Evolutionary conservation across 2,888 invertebrate species (phyloP).

Genomic region (Timandra comae): DNA sequence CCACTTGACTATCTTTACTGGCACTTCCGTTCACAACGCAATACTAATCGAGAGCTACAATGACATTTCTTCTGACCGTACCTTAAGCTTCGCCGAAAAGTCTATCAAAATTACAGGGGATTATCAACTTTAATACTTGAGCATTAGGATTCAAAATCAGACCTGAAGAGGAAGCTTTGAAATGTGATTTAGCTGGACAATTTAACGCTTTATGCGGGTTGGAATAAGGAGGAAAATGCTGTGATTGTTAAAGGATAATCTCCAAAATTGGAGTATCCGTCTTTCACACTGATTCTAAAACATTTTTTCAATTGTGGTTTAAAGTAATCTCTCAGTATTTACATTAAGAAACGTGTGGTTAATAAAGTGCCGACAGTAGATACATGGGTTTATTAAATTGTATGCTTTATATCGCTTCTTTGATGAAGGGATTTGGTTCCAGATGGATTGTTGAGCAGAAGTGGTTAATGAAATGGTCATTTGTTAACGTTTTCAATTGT

Average conservation of each 20-base stretch:
- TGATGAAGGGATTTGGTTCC: constrained; percentile 5
- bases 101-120: no score
- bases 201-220: no score
- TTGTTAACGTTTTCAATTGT: no score
- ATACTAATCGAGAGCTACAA: constrained; percentile 51
- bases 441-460: constrained; percentile 2
- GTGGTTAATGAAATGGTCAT: no score
- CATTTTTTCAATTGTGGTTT: constrained; percentile 28
- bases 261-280: no score
- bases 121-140: no score
- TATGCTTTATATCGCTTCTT: constrained; percentile 8
- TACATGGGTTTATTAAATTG: constrained; percentile 13
- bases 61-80: constrained; percentile 38
- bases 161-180: no score
- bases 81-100: constrained; percentile 31
- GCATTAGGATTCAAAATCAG: no score
- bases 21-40: constrained; percentile 52
- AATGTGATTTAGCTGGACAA: no score
- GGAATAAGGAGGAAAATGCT: no score
- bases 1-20: constrained; percentile 32
- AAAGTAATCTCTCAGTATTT: constrained; percentile 41
- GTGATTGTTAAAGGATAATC: background rate
- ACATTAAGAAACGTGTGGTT: constrained; percentile 34
- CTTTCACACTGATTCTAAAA: background rate
- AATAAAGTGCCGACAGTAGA: constrained; percentile 35